phyloP scores from a whole-genome alignment of 2,797 vertebrate species.

The Oreortyx pictus region DNA sequence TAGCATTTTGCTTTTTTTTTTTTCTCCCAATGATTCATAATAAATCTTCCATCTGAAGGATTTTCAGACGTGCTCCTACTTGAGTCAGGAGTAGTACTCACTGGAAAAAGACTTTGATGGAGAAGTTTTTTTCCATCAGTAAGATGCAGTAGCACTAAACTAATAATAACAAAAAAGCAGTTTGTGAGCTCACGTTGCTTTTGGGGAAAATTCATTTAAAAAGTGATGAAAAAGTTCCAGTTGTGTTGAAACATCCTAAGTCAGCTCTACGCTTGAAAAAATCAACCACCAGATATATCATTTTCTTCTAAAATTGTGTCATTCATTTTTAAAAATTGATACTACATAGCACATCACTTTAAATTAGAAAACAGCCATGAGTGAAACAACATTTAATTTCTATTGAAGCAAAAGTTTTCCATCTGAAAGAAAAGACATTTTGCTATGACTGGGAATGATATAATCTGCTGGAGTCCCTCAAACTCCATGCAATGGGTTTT shows the following conservation, averaged over 20 bases:
- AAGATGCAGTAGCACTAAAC: neutral
- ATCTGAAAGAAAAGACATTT: neutral
- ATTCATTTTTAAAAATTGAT: neutral
- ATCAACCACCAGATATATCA: neutral
- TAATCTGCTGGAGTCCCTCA: neutral
- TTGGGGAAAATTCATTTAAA: constrained; percentile 48
- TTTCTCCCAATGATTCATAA: constrained; percentile 14
- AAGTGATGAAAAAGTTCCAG: constrained; percentile 36
- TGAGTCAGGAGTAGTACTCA: constrained; percentile 43
- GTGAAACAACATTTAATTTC: constrained; percentile 1
- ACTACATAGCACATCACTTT: neutral
- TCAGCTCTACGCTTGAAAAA: neutral
- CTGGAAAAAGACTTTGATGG: constrained; percentile 49
- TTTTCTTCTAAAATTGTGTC: neutral
- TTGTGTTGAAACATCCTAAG: constrained; percentile 31
- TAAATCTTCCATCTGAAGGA: constrained; percentile 64
- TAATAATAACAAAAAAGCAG: constrained; percentile 40
- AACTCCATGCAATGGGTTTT: neutral
- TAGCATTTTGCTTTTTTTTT: neutral
- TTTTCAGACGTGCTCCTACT: constrained; percentile 60
- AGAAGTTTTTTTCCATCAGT: constrained; percentile 34
- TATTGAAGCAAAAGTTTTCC: neutral
- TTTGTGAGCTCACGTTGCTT: constrained; percentile 63
- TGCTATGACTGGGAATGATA: neutral
- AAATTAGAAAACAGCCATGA: neutral